Evolutionary conservation across 2,113 vertebrate genomes (phyloP).

Genomic region (Chrysemys picta): DNA sequence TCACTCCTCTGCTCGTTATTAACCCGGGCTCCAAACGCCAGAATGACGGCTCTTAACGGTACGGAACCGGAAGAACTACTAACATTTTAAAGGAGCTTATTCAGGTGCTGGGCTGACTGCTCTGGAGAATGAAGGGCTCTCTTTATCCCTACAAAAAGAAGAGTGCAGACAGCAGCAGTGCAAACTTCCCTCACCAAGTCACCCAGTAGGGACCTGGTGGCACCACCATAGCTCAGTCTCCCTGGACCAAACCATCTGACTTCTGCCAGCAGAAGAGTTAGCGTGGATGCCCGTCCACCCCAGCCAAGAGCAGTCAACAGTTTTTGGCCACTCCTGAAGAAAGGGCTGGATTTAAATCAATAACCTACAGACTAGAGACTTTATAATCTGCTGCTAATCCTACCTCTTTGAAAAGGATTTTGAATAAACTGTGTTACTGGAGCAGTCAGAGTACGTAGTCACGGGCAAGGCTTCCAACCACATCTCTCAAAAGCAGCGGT

Average conservation of each 20-base stretch:
- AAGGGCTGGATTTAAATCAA: neutral
- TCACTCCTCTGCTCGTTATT: neutral
- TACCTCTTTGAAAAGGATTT: neutral
- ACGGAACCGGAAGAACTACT: neutral
- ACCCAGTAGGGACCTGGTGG: neutral
- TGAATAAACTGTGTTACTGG: neutral
- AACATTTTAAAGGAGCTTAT: neutral
- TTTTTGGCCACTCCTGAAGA: neutral
- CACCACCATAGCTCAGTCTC: neutral
- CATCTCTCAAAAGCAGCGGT: neutral
- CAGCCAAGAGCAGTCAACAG: neutral
- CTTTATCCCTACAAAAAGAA: neutral
- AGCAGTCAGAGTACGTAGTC: neutral
- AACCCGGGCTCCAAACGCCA: neutral
- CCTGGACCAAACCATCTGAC: neutral
- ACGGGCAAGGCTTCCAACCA: neutral
- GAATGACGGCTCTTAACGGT: neutral
- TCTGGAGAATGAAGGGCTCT: neutral
- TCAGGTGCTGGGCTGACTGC: neutral
- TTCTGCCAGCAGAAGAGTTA: neutral
- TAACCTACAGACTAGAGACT: neutral
- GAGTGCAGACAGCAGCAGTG: neutral
- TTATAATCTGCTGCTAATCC: neutral
- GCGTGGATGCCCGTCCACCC: neutral
- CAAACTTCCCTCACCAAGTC: neutral